phyloP scores from a whole-genome alignment of 2,888 invertebrate species.

The Leucoptera coffeella region DNA sequence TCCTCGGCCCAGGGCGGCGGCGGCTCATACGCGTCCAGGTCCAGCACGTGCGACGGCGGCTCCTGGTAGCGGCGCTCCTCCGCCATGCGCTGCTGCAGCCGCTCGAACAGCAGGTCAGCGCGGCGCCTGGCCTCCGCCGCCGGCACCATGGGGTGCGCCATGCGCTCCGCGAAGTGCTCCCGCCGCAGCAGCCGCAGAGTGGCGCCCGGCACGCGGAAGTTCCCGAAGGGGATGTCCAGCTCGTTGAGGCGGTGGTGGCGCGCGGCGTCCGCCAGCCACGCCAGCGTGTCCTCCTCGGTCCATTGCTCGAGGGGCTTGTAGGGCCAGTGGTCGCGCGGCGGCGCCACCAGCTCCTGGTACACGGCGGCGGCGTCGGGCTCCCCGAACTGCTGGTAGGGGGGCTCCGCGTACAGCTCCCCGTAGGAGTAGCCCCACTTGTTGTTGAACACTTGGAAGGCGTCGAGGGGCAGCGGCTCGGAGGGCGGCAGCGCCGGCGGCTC shows the following conservation, averaged over 20 bases:
- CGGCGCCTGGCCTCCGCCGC: constrained; percentile 18
- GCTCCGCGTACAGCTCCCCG: constrained; percentile 28
- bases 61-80: constrained; percentile 22
- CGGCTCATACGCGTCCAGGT: too few relatives aligned
- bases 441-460: constrained; percentile 32
- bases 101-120: constrained; percentile 27
- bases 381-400: constrained; percentile 24
- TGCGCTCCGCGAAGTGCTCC: constrained; percentile 26
- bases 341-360: constrained; percentile 33
- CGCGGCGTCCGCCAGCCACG: constrained; percentile 43
- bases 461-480: constrained; percentile 35
- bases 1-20: neutral
- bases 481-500: constrained; percentile 30
- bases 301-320: constrained; percentile 46
- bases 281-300: constrained; percentile 50
- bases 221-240: constrained; percentile 32
- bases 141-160: constrained; percentile 24
- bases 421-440: constrained; percentile 27
- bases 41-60: neutral
- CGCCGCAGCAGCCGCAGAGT: constrained; percentile 26
- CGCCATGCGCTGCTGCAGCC: constrained; percentile 22
- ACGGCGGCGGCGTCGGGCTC: constrained; percentile 30
- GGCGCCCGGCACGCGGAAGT: constrained; percentile 29
- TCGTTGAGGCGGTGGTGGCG: constrained; percentile 26
- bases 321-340: constrained; percentile 43